Conservation (phyloP, 2,113 vertebrate genomes). For the Ramphastos sulfuratus region DNA sequence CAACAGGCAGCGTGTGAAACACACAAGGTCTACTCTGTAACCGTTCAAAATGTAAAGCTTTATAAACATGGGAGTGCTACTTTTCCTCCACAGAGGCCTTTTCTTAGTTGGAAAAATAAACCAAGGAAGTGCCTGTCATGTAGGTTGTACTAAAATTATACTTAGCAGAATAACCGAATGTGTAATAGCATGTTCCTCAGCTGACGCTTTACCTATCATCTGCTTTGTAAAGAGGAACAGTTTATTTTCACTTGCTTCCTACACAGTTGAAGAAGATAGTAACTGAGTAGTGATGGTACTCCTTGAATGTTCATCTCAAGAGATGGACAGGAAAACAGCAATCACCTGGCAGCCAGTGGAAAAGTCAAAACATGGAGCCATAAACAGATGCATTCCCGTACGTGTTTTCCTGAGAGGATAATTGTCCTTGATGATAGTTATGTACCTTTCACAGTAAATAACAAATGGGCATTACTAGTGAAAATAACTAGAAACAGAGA, state of each 20-base stretch:
- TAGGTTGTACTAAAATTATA: background rate
- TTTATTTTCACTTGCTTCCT: constrained; percentile 15
- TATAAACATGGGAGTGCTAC: background rate
- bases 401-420: background rate
- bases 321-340: background rate
- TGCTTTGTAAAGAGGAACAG: background rate
- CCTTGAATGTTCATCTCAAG: background rate
- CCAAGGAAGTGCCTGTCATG: background rate
- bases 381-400: background rate
- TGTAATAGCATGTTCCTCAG: background rate
- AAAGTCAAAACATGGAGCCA: background rate
- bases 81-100: constrained; percentile 10
- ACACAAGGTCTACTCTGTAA: background rate
- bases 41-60: background rate
- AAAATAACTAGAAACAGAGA: background rate
- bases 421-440: background rate
- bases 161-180: background rate
- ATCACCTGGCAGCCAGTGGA: background rate
- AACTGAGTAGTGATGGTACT: background rate
- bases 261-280: background rate
- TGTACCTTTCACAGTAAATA: constrained; percentile 19
- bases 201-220: background rate
- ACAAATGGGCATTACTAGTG: background rate
- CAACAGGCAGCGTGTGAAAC: background rate
- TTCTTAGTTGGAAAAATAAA: constrained; percentile 7